phyloP scores from a whole-genome alignment of 2,113 vertebrate species.

The Festucalex cinctus region DNA sequence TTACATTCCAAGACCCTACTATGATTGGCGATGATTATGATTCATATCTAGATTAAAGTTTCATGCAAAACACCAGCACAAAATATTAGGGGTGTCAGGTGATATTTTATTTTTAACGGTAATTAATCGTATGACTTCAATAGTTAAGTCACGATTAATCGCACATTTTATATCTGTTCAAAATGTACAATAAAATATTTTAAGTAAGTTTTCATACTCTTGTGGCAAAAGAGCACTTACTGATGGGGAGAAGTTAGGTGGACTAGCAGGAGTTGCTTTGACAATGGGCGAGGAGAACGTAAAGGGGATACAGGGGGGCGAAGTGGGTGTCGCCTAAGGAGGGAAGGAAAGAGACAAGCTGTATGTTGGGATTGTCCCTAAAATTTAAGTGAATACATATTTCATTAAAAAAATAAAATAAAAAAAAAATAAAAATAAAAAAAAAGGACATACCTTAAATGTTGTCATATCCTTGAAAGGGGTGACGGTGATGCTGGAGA shows the following conservation, averaged over 20 bases:
- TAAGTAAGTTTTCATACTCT: too few species aligned
- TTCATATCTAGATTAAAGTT: too few species aligned
- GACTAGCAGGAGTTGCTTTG: slow-evolving; percentile 87
- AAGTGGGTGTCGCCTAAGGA: slow-evolving; percentile 49
- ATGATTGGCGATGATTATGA: too few species aligned
- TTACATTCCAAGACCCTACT: too few species aligned
- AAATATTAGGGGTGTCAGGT: too few species aligned
- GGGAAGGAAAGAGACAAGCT: background rate
- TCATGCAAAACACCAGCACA: too few species aligned
- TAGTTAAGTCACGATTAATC: too few species aligned
- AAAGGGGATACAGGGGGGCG: slow-evolving; percentile 77
- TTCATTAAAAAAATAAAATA: background rate
- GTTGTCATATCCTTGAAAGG: slow-evolving; percentile 35
- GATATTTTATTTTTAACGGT: too few species aligned
- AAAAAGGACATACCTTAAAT: slow-evolving; percentile 53
- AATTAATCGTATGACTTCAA: too few species aligned
- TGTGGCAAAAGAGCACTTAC: slow-evolving; percentile 74
- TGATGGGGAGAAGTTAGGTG: slow-evolving; percentile 79
- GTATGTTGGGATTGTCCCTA: background rate
- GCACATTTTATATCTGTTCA: too few species aligned
- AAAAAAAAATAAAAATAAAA: background rate
- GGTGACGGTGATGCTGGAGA: slow-evolving; percentile 50
- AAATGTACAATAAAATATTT: too few species aligned
- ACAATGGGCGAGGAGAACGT: slow-evolving; percentile 96
- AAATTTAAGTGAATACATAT: background rate